Percentiles rank a stretch among this genome's conserved stretches.
phyloP scores from a whole-genome alignment of 2,797 vertebrate species.

The Emydoidea blandingii region DNA sequence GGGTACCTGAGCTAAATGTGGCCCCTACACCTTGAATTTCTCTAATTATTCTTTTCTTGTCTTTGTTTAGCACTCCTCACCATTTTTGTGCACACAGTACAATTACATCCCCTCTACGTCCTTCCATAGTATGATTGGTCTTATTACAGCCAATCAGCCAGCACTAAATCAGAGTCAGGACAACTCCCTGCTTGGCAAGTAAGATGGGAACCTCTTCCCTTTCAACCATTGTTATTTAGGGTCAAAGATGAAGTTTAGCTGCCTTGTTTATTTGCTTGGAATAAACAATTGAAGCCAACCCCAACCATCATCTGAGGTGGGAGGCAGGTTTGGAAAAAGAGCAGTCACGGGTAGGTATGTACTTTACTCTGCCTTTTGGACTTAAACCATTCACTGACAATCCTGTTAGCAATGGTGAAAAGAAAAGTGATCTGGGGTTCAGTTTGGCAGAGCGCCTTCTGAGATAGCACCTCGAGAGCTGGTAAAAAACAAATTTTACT shows the following conservation, averaged over 20 bases:
- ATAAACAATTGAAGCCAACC: background rate
- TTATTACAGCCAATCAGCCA: background rate
- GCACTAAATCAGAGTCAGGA: background rate
- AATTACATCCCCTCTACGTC: background rate
- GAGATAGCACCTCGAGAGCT: background rate
- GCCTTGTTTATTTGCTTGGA: background rate
- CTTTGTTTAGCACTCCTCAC: background rate
- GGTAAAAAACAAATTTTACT: background rate
- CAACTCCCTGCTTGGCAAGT: background rate
- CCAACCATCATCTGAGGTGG: background rate
- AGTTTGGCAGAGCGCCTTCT: background rate
- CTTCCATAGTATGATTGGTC: background rate
- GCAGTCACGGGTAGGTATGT: background rate
- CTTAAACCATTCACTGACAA: background rate
- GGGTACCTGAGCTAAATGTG: background rate
- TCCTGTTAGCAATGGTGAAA: background rate
- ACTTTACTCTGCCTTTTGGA: background rate
- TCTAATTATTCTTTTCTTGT: background rate
- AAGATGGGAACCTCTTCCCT: background rate
- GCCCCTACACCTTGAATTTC: background rate
- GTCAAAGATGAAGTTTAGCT: background rate
- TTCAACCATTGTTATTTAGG: background rate
- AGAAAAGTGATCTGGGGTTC: background rate
- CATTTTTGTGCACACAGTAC: background rate
- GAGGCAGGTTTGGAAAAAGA: background rate